Base-by-base conservation (phyloP, 2,888 invertebrate species). In the Drosophila subquinaria region DNA sequence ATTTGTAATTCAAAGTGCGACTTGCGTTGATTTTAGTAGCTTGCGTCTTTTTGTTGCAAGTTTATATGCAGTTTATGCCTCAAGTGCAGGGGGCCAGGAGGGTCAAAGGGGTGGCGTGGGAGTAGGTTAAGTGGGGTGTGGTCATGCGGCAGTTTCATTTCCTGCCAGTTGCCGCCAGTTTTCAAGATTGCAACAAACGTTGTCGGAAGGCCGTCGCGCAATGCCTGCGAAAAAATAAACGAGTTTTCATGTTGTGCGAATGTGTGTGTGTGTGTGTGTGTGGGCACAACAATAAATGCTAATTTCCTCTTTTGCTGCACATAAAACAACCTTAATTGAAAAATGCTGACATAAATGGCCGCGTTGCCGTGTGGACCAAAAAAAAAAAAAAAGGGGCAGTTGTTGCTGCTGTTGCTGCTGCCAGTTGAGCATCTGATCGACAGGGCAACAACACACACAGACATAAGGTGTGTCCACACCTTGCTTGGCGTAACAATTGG, bases 1-100 rank as follows among this genome's bases (percentile, higher is more conserved):
- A 84, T 84, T 84, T 88, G 83, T 86, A 88, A 84, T 84, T 88
- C 83, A 88, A 84, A 83, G 84, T 86, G 76, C 78, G 68, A 60
- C 64, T 73, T 70, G 85, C 88, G 64, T 76, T 88, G 88, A 83
- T 83, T 87, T 87, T 40, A 61, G 68, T 72, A 61, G 63, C 75
- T 53, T 51, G 68, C 72, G 57, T 81, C 78, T 81, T 69, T 69
- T 62, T 27, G 43, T 51, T 69, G 48, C 62, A 67, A 42, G 55
- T 60, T 50, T 52, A 38, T 59, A 66, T 67, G 73, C 70, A 48
- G 38, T 77, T 63, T 55, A 48, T 33, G 50, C 30, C 27, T 13
- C 23, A 47, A 45, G 15, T n/a, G 13, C 23, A 3, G 23, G 20
- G 23, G 5, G 5, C 5, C 27, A 5, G 27, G 1, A 5, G 27